These are phyloP conservation scores for Parapsyche elsis DNA, from an alignment of 1,140 invertebrate genomes.

Conservation along the genomic window DNA sequence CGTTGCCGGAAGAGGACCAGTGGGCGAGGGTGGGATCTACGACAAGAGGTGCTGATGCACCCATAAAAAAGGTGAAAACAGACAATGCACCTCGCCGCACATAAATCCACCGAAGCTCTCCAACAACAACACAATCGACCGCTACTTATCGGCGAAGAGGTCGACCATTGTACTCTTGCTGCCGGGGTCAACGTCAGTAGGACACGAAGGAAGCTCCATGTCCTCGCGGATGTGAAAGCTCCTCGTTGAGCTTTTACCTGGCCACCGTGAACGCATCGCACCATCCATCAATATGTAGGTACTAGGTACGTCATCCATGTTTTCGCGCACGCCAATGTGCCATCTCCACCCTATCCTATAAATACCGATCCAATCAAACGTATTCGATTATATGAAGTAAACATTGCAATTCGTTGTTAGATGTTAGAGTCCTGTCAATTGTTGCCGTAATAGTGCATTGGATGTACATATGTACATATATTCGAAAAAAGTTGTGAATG, in stretches of 20 bases:
- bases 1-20: slow-evolving; percentile 23
- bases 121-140: slow-evolving; percentile 8
- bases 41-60: neutral
- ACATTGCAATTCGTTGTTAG: no score
- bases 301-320: no score
- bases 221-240: slow-evolving; percentile 34
- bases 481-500: no score
- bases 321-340: no score
- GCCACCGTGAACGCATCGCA: neutral
- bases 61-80: slow-evolving; percentile 20
- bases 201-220: slow-evolving; percentile 25
- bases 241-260: neutral
- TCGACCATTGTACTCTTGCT: slow-evolving; percentile 31
- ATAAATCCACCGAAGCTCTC: neutral
- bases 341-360: no score
- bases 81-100: neutral
- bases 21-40: slow-evolving; percentile 13
- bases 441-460: no score
- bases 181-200: slow-evolving; percentile 40
- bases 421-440: no score
- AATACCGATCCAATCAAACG: no score
- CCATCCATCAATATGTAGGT: neutral
- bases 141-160: slow-evolving; percentile 31
- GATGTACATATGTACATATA: no score
- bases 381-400: no score